Evolutionary conservation across 2,888 invertebrate species (phyloP), one percentile per base, ranked within the genome.

Genomic region (Caenorhabditis sinica): DNA sequence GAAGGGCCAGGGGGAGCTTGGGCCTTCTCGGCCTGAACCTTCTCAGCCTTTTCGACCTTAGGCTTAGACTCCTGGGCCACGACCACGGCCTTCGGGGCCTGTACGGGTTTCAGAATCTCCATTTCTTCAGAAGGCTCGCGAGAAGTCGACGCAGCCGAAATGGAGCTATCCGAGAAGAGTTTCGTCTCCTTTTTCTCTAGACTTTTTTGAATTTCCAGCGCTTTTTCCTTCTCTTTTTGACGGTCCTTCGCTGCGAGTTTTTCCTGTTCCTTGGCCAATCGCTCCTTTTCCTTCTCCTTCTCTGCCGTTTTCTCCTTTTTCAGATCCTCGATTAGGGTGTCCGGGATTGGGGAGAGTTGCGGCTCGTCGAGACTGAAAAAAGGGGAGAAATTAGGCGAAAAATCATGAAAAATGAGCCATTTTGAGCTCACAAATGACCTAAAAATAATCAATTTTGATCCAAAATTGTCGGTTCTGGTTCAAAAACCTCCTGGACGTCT

Each of bases 331-430:
- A 58, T 8, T n/a, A 73, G 43, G 17, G 28, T 23, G 0, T 68
- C 63, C 1, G 74, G 69, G 2, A 83, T 51, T 28, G 83, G 83
- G 3, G 83, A 83, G 9, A 83, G 33, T 74, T 40, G 51, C 0
- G 79, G 74, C 5, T 43, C 61, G 40, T 79, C 74, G 9, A 83
- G 51, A 23, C 83, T 83, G 43, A 40, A 83, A 82, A 56, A 15
- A 2, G 8, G 5, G n/a, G 4, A 40, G 40, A 40, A 36, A 36
- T 36, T 11, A 8, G 36, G 36, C 6, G 36, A n/a, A n/a, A n/a
- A n/a, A n/a, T n/a, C n/a, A n/a, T n/a, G n/a, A n/a, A n/a, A n/a
- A n/a, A n/a, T n/a, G n/a, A n/a, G n/a, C n/a, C n/a, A 49, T 49
- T 25, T 20, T 20, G 17, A 30, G 45, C 2, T 60, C 49, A 6